Percentiles rank a stretch among this genome's conserved stretches.
phyloP scores from a whole-genome alignment of 2,113 vertebrate genomes.

The Morone saxatilis region DNA sequence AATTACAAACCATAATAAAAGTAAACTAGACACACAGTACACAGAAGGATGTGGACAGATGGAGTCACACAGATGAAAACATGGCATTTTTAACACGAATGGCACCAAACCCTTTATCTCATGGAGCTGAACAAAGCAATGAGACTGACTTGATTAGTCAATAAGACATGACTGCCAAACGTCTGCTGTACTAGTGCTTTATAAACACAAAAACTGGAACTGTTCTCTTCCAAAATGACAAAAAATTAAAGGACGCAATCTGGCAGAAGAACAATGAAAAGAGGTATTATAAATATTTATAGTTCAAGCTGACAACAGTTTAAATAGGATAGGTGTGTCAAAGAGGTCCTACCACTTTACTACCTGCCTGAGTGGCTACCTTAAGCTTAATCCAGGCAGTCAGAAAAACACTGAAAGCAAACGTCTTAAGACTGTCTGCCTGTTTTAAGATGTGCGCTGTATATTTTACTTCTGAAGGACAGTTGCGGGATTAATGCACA shows the following conservation, averaged over 20 bases:
- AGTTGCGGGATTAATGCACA: conserved; percentile 14
- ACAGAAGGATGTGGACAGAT: not conserved
- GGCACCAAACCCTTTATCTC: not conserved
- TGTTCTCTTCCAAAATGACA: not conserved
- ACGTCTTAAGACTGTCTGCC: not conserved
- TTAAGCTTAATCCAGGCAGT: not conserved
- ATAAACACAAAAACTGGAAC: not conserved
- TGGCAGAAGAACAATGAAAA: not conserved
- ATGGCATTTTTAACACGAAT: not conserved
- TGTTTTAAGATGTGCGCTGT: not conserved
- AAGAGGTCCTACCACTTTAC: not conserved
- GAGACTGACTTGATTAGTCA: not conserved
- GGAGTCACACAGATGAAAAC: conserved; percentile 3
- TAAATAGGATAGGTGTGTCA: not conserved
- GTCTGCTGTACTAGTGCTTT: not conserved
- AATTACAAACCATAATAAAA: not conserved
- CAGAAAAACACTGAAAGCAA: not conserved
- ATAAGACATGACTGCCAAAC: not conserved
- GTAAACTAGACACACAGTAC: not conserved
- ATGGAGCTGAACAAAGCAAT: not conserved
- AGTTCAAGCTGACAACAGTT: not conserved
- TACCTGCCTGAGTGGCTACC: not conserved
- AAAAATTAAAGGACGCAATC: not conserved
- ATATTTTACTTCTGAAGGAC: conserved; percentile 17
- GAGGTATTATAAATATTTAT: not conserved